Percentiles rank a stretch among this genome's conserved stretches.
Conservation (phyloP, 2,797 vertebrate species). For the Danio albolineatus region DNA sequence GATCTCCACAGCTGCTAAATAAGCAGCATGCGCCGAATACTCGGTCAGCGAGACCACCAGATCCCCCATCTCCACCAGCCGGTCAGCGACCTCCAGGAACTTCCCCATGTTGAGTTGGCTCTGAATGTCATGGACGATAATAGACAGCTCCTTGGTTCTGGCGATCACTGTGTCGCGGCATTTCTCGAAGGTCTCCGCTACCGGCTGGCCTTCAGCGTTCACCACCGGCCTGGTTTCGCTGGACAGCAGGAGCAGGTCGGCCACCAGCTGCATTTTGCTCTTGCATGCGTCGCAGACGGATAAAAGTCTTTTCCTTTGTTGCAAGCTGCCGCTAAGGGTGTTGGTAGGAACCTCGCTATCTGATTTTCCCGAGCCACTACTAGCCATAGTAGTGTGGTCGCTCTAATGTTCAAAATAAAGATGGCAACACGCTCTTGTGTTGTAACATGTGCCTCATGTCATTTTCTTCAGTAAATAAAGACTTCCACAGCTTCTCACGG, state of each 20-base stretch:
- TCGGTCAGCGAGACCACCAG: conserved; percentile 95
- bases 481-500: conserved; percentile 58
- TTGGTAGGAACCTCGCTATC: conserved; percentile 84
- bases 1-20: conserved; percentile 91
- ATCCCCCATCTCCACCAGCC: conserved; percentile 92
- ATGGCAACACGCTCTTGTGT: conserved; percentile 66
- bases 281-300: conserved; percentile 93
- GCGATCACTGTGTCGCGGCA: conserved; percentile 97
- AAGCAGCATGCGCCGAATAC: conserved; percentile 94
- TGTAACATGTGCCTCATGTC: conserved; percentile 65
- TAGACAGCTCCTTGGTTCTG: conserved; percentile 96
- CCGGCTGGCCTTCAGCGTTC: conserved; percentile 84
- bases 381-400: conserved; percentile 88
- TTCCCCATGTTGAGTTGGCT: conserved; percentile 99
- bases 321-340: conserved; percentile 78
- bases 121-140: conserved; percentile 96
- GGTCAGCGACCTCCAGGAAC: conserved; percentile 91
- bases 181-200: conserved; percentile 94
- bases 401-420: conserved; percentile 65
- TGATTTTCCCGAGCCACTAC: conserved; percentile 92
- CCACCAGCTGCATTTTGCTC: conserved; percentile 98
- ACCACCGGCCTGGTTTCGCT: conserved; percentile 95
- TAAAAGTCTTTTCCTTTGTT: conserved; percentile 91
- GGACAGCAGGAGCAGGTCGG: conserved; percentile 94
- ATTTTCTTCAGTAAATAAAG: conserved; percentile 63